Percentiles rank a stretch among this genome's conserved stretches.
phyloP scores from a whole-genome alignment of 2,888 invertebrate species.

The Myopa tessellatipennis region DNA sequence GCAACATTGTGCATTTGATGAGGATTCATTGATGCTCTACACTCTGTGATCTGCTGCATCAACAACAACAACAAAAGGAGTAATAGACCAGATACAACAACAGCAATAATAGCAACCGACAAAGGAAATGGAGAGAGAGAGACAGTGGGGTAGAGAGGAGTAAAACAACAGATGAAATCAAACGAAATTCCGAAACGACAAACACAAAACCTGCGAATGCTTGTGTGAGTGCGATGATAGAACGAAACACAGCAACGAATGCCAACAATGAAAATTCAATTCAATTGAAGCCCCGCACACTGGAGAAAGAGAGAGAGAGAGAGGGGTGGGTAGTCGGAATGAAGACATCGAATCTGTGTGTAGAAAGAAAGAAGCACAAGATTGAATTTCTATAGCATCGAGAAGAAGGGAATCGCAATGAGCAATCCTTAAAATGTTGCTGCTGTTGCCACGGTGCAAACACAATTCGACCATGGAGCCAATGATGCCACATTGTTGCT shows the following conservation, averaged over 20 bases:
- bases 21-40: constrained; percentile 17
- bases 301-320: not conserved
- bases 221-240: not conserved
- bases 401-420: not conserved
- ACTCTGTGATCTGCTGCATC: constrained; percentile 21
- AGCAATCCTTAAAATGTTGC: not conserved
- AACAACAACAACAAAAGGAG: not conserved
- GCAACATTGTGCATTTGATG: constrained; percentile 35
- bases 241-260: constrained; percentile 36
- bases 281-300: not conserved
- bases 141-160: not conserved
- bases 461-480: not conserved
- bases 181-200: not conserved
- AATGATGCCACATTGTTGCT: not conserved
- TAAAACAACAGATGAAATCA: too few relatives aligned
- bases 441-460: constrained; percentile 10
- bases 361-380: not conserved
- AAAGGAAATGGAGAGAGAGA: not conserved
- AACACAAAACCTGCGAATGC: not conserved
- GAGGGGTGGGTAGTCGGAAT: not conserved
- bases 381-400: constrained; percentile 23
- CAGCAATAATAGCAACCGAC: not conserved
- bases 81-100: not conserved
- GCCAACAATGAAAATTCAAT: constrained; percentile 26
- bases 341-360: not conserved